Conservation (phyloP, 2,888 invertebrate genomes). For the Schrankia costaestrigalis region DNA sequence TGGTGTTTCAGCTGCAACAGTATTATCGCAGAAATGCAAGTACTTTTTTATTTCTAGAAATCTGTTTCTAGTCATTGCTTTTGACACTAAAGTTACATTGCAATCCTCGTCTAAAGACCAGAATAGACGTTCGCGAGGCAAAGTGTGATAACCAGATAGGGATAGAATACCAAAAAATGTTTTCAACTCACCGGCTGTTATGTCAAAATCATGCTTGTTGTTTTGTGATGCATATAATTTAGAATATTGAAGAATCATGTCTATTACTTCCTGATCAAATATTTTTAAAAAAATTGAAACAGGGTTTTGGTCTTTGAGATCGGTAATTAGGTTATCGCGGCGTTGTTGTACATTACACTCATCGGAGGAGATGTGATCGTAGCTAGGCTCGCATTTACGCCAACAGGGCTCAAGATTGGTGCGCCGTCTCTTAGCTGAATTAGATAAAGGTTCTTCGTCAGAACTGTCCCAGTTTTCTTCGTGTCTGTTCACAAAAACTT, state of each 20-base stretch:
- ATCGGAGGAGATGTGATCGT: too few relatives aligned
- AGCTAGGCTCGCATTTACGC: too few relatives aligned
- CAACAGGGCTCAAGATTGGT: too few relatives aligned
- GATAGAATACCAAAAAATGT: slow-evolving; percentile 14
- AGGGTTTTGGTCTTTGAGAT: too few relatives aligned
- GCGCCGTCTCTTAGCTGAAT: too few relatives aligned
- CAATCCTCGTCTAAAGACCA: slow-evolving; percentile 39
- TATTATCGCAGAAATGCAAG: slow-evolving; percentile 19
- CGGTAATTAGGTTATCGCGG: too few relatives aligned
- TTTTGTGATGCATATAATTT: not conserved
- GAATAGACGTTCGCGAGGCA: slow-evolving; percentile 35
- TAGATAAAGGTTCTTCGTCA: too few relatives aligned
- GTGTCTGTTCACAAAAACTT: too few relatives aligned
- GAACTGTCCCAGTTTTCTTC: too few relatives aligned
- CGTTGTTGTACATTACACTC: too few relatives aligned
- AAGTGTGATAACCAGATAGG: slow-evolving; percentile 36
- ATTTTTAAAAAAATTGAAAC: not conserved
- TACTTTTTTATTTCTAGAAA: slow-evolving; percentile 23
- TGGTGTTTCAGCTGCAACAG: not conserved
- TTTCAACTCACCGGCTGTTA: not conserved
- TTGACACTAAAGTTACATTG: slow-evolving; percentile 24
- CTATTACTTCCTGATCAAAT: not conserved
- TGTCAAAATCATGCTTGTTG: not conserved
- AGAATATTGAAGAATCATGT: not conserved
- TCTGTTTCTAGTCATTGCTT: slow-evolving; percentile 27